These are phyloP conservation scores for Acomys russatus DNA, from an alignment of 2,797 vertebrate species.

Conservation along the genomic window DNA sequence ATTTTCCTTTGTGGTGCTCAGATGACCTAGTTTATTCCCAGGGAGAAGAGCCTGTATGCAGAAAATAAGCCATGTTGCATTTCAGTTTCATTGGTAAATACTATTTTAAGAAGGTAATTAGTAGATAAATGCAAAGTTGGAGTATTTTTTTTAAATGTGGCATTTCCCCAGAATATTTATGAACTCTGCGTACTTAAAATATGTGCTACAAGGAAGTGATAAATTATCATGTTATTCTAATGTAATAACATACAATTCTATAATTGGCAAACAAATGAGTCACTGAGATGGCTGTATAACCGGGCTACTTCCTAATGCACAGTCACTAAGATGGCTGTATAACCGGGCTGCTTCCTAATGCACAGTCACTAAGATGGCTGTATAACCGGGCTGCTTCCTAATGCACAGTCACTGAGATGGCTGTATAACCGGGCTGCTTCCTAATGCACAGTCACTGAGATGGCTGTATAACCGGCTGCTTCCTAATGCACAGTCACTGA, in stretches of 20 bases:
- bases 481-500: too few species aligned
- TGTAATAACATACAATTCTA: neutral
- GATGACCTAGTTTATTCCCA: slow-evolving; percentile 65
- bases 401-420: too few species aligned
- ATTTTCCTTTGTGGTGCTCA: slow-evolving; percentile 69
- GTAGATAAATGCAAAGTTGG: slow-evolving; percentile 46
- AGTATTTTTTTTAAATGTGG: slow-evolving; percentile 49
- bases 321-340: too few species aligned
- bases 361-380: too few species aligned
- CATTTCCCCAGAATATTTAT: slow-evolving; percentile 57
- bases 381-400: too few species aligned
- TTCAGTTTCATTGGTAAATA: slow-evolving; percentile 78
- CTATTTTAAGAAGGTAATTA: slow-evolving; percentile 69
- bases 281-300: neutral
- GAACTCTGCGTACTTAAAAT: slow-evolving; percentile 18
- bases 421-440: too few species aligned
- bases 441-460: too few species aligned
- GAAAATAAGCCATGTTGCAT: slow-evolving; percentile 50
- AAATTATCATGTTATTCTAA: slow-evolving; percentile 35
- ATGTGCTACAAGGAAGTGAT: neutral
- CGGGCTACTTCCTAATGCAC: too few species aligned
- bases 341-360: too few species aligned
- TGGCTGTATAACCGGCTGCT: too few species aligned
- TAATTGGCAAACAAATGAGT: neutral
- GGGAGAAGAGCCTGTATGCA: slow-evolving; percentile 68